Evolutionary conservation across 2,888 invertebrate species (phyloP), one percentile per base, ranked within the genome.

Genomic region (Phyllotreta striolata): DNA sequence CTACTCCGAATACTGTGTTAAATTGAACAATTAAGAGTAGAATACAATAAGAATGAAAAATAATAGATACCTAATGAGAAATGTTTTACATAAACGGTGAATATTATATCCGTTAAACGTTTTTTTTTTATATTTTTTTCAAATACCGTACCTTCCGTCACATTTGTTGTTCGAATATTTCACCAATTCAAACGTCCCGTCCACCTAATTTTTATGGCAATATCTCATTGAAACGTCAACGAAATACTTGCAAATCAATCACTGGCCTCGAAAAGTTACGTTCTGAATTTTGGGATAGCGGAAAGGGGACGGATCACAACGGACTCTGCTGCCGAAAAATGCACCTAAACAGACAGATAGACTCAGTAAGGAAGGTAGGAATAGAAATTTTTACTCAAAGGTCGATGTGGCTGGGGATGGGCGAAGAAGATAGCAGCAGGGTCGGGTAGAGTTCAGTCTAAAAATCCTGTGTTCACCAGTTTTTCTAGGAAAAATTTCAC

Each of bases 401-500:
- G 90, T 79, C 87, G 86, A 77, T 86, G 86, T 66, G 81, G 81
- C 72, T 80, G 79, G 76, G 86, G 87, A 83, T 89, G 84, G 82
- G 87, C 87, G 83, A 89, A 89, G 83, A 87, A 87, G 80, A 87
- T 86, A 87, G 89, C 81, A 81, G 80, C 81, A 80, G 80, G 79
- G 80, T 80, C 80, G 68, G 73, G 70, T 75, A 79, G 76, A 73
- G 77, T 80, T 91, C 91, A 96, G 86, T 96, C 95, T 83, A 96
- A 89, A 85, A 96, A 96, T 74, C 96, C 96, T 72, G 96, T 96
- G 83, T 95, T 95, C 65, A 96, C 95, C 77, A 96, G 87, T 83
- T 96, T 95, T 85, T 96, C 96, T 77, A 96, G 87, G 87, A 96
- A 96, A 85, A 96, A 96, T 81, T 96, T 96, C 61, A 96, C 95